Evolutionary conservation across 2,113 vertebrate species (phyloP).

Genomic region (Euleptes europaea): DNA sequence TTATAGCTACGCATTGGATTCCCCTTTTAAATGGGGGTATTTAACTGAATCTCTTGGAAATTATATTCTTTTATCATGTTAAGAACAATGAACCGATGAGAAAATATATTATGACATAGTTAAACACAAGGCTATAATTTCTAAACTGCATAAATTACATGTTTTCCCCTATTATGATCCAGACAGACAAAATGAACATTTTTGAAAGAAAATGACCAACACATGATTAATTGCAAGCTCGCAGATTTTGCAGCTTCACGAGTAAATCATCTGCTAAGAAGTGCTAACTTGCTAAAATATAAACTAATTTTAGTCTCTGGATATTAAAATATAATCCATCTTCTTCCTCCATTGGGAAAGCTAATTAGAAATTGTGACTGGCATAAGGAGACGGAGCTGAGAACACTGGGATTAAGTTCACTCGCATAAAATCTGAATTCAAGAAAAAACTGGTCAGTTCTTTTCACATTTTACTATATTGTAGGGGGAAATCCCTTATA

Average conservation of each 20-base stretch:
- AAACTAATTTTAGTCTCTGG: conserved; percentile 89
- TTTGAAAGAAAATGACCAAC: conserved; percentile 63
- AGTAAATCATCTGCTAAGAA: conserved; percentile 86
- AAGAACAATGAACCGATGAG: conserved; percentile 65
- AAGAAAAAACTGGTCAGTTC: conserved; percentile 69
- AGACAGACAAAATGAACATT: conserved; percentile 75
- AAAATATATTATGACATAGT: conserved; percentile 71
- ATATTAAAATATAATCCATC: conserved; percentile 95
- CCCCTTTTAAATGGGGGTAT: conserved; percentile 24
- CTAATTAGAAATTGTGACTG: conserved; percentile 89
- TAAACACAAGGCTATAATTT: conserved; percentile 78
- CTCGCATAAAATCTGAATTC: conserved; percentile 59
- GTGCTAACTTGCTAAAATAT: conserved; percentile 88
- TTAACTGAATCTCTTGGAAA: conserved; percentile 58
- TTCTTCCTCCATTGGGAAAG: conserved; percentile 84
- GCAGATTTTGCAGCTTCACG: conserved; percentile 84
- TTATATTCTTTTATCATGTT: conserved; percentile 34
- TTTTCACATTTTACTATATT: conserved; percentile 38
- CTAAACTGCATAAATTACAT: conserved; percentile 81
- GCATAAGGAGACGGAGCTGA: conserved; percentile 76
- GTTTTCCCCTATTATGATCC: conserved; percentile 77
- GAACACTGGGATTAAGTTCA: conserved; percentile 77
- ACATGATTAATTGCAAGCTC: conserved; percentile 81
- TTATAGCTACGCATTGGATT: conserved; percentile 17
- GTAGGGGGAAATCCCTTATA: conserved; percentile 36